Evolutionary conservation across 2,113 vertebrate species (phyloP).

Genomic region (Protobothrops mucrosquamatus): DNA sequence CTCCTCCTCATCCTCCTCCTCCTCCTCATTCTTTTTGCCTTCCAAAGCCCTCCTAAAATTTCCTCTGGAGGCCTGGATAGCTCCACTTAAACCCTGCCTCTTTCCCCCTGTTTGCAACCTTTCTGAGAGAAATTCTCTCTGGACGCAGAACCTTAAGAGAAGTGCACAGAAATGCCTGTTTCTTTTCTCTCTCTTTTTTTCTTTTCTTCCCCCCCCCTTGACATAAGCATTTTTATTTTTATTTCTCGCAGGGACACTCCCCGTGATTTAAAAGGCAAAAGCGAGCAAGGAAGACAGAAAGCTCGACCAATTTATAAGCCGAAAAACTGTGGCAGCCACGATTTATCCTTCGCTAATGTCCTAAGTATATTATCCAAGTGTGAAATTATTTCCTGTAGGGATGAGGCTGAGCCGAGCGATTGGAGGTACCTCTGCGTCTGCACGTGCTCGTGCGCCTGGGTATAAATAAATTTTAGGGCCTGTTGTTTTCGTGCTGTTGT

Average conservation of each 20-base stretch:
- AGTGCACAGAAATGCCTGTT: neutral
- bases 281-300: conserved; percentile 14
- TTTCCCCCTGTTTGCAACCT: neutral
- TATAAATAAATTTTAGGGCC: conserved; percentile 42
- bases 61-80: conserved; percentile 1
- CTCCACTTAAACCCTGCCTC: conserved; percentile 3
- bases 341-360: conserved; percentile 40
- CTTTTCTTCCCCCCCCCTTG: neutral
- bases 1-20: neutral
- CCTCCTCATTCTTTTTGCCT: neutral
- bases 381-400: conserved; percentile 40
- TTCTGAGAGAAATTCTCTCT: neutral
- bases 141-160: neutral
- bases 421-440: neutral
- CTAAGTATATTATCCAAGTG: conserved; percentile 45
- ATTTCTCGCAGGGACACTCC: neutral
- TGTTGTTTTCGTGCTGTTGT: conserved; percentile 56
- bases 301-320: conserved; percentile 33
- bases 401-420: conserved; percentile 5
- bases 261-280: conserved; percentile 55
- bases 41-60: conserved; percentile 29
- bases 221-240: neutral
- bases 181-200: neutral
- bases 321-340: conserved; percentile 41
- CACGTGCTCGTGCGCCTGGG: neutral